Conservation (phyloP, 2,888 invertebrate genomes). For the Anarsia innoxiella region DNA sequence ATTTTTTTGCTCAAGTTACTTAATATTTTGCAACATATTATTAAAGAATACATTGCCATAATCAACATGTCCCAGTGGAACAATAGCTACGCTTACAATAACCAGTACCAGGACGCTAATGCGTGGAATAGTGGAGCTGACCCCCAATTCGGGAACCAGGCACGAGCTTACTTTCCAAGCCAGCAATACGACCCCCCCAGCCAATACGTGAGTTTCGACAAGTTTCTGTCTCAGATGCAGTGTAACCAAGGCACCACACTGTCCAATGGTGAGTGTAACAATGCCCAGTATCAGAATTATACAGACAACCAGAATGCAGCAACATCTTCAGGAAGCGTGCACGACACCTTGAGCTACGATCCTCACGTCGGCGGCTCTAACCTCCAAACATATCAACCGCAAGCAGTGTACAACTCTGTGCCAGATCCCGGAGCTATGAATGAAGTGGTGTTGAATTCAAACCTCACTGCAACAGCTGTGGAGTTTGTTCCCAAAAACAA, state of each 20-base stretch:
- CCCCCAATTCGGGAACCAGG: constrained; percentile 46
- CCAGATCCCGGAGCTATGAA: constrained; percentile 33
- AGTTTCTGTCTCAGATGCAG: constrained; percentile 62
- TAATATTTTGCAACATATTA: constrained; percentile 35
- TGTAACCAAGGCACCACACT: constrained; percentile 30
- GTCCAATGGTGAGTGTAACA: constrained; percentile 36
- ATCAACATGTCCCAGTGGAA: constrained; percentile 66
- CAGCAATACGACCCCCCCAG: constrained; percentile 42
- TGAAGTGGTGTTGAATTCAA: constrained; percentile 61
- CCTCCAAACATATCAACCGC: constrained; percentile 35
- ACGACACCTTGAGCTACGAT: constrained; percentile 37
- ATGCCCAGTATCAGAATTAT: constrained; percentile 49
- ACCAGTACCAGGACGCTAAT: constrained; percentile 47
- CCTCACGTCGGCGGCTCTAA: constrained; percentile 30
- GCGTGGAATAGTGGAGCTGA: constrained; percentile 53
- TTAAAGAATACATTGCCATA: constrained; percentile 4
- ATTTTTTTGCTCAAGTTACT: background rate
- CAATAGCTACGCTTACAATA: constrained; percentile 56
- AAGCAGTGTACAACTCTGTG: constrained; percentile 32
- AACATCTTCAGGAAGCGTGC: constrained; percentile 40
- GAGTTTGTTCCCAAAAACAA: constrained; percentile 74
- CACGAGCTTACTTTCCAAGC: constrained; percentile 48
- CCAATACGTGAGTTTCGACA: constrained; percentile 64
- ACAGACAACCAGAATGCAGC: constrained; percentile 43
- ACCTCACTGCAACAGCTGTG: constrained; percentile 71